These are phyloP conservation scores for Eumeta japonica DNA, from an alignment of 1,140 invertebrate genomes.

Conservation along the genomic window DNA sequence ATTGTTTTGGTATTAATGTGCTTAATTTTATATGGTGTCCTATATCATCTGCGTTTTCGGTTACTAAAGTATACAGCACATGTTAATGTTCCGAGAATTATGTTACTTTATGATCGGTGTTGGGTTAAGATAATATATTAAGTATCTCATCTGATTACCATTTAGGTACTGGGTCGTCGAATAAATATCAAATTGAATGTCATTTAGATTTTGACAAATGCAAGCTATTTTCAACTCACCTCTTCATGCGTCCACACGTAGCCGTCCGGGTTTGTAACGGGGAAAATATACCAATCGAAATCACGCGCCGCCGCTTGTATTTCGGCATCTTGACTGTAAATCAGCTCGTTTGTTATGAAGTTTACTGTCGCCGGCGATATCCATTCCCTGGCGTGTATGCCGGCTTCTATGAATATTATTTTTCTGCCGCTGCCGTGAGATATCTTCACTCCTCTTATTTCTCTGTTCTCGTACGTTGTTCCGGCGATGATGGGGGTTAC, in stretches of 20 bases:
- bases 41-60: too few relatives aligned
- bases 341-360: conserved; percentile 61
- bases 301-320: conserved; percentile 53
- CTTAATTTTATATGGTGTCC: too few relatives aligned
- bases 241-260: conserved; percentile 61
- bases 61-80: too few relatives aligned
- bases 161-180: too few relatives aligned
- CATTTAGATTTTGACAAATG: not conserved
- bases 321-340: conserved; percentile 50
- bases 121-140: too few relatives aligned
- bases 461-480: conserved; percentile 57
- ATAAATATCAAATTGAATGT: not conserved
- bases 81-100: too few relatives aligned
- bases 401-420: conserved; percentile 55
- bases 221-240: conserved; percentile 24
- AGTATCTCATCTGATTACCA: too few relatives aligned
- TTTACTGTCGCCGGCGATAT: conserved; percentile 64
- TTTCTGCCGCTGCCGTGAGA: conserved; percentile 56
- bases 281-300: conserved; percentile 74
- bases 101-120: too few relatives aligned
- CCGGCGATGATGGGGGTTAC: conserved; percentile 56
- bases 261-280: conserved; percentile 70
- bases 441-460: conserved; percentile 64
- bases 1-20: too few relatives aligned
- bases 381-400: conserved; percentile 71